Conservation (phyloP, 2,888 invertebrate genomes). For the Yponomeuta cagnagella region DNA sequence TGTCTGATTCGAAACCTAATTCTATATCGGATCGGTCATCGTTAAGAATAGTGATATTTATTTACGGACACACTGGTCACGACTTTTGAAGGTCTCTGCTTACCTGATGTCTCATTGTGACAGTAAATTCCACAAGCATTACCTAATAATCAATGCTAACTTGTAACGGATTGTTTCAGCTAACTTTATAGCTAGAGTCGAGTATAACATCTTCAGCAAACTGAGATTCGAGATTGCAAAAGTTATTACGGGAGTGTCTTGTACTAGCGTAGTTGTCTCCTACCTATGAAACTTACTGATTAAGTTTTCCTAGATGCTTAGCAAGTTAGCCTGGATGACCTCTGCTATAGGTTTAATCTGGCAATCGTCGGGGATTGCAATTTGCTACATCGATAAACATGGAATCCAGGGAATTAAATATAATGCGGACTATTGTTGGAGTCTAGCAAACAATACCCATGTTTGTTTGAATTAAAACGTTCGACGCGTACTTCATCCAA, state of each 20-base stretch:
- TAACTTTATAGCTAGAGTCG: neutral
- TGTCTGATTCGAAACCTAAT: neutral
- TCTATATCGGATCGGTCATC: neutral
- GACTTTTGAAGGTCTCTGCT: neutral
- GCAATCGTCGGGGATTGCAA: neutral
- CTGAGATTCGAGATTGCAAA: constrained; percentile 36
- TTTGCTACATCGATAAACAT: neutral
- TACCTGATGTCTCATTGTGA: neutral
- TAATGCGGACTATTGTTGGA: too few relatives aligned
- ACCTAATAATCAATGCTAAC: neutral
- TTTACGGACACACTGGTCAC: neutral
- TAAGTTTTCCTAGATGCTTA: constrained; percentile 31
- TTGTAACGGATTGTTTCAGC: neutral
- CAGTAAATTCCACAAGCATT: neutral
- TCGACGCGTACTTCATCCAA: too few relatives aligned
- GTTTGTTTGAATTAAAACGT: too few relatives aligned
- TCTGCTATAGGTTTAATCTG: neutral
- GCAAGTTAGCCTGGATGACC: constrained; percentile 5
- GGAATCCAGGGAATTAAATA: too few relatives aligned
- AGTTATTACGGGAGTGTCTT: constrained; percentile 36
- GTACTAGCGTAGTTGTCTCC: constrained; percentile 26
- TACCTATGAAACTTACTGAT: constrained; percentile 32
- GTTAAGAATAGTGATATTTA: neutral
- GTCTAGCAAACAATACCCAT: too few relatives aligned
- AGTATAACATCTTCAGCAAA: constrained; percentile 19